Evolutionary conservation across 1,140 invertebrate genomes (phyloP).

Genomic region (Temnothorax nylanderi): DNA sequence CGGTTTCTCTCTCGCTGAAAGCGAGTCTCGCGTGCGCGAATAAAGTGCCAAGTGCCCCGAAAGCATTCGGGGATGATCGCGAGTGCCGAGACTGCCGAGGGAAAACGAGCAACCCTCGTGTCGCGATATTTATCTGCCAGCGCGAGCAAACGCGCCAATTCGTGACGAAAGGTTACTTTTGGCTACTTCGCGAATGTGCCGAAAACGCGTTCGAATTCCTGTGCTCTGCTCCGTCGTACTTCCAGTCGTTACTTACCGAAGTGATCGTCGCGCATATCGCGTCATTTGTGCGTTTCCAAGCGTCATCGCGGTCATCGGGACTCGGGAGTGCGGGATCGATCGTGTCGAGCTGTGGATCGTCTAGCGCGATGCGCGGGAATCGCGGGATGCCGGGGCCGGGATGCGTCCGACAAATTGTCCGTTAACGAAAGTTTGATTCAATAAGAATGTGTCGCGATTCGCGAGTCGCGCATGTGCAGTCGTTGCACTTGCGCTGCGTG

Average conservation of each 20-base stretch:
- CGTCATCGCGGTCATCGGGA: not conserved
- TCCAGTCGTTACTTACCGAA: not conserved
- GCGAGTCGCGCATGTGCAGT: not conserved
- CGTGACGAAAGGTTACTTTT: not conserved
- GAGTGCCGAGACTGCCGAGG: not conserved
- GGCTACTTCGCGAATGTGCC: not conserved
- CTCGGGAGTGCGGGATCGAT: not conserved
- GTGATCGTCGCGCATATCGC: not conserved
- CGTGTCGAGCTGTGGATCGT: too few species aligned
- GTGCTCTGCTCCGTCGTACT: not conserved
- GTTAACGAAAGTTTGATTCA: not conserved
- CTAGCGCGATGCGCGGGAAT: not conserved
- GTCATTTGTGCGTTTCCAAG: not conserved
- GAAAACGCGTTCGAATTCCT: not conserved
- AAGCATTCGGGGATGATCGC: not conserved
- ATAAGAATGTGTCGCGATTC: too few species aligned
- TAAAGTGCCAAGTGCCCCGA: not conserved
- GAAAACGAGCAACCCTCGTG: not conserved
- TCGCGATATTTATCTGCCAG: not conserved
- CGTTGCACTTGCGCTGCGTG: not conserved
- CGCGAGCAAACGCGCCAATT: not conserved
- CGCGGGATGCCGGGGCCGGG: too few species aligned
- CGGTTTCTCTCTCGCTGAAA: not conserved
- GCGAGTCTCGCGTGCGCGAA: not conserved
- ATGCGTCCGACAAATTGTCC: too few species aligned